Conservation (phyloP, 2,113 vertebrate genomes). For the Okapia johnstoni region DNA sequence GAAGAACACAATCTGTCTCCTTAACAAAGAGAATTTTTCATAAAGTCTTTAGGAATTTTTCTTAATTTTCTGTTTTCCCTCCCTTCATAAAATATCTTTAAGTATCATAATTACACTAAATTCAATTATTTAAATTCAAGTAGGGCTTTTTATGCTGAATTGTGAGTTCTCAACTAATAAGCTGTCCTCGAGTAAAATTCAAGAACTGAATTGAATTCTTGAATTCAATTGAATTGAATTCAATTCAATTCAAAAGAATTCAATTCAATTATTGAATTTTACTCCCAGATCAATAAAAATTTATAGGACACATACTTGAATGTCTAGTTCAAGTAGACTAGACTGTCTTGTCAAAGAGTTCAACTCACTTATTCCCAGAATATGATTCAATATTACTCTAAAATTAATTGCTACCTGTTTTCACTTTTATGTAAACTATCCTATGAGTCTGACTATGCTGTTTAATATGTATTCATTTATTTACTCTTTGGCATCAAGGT, state of each 20-base stretch:
- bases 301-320: neutral
- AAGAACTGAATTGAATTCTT: neutral
- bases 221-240: neutral
- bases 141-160: neutral
- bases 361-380: neutral
- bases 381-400: neutral
- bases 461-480: neutral
- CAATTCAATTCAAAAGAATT: neutral
- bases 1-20: neutral
- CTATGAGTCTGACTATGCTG: neutral
- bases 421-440: neutral
- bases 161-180: neutral
- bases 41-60: neutral
- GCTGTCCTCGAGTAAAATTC: neutral
- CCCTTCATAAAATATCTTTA: neutral
- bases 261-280: neutral
- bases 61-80: neutral
- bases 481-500: neutral
- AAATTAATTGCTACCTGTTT: neutral
- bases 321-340: neutral
- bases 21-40: neutral
- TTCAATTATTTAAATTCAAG: neutral
- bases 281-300: neutral
- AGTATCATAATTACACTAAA: neutral
- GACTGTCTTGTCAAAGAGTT: neutral